Base-by-base conservation (phyloP, 2,113 vertebrate genomes). In the Rhinolophus ferrumequinum region DNA sequence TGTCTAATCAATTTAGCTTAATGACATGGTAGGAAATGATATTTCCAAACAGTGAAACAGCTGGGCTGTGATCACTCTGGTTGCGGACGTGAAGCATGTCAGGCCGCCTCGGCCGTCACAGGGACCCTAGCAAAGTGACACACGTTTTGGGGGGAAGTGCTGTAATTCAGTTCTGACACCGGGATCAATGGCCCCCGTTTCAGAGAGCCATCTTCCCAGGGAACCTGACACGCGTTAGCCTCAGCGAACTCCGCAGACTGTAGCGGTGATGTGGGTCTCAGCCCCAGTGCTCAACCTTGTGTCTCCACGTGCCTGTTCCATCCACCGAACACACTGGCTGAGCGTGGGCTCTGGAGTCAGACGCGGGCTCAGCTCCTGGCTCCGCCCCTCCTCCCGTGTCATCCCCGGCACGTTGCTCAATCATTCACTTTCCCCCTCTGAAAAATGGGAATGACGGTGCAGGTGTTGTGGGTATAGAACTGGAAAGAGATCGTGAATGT, bases 31-130 rank as follows among this genome's bases (percentile, higher is more conserved):
- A 10, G 58, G 73, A 76, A 66, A 66, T 5, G 60, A 58, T 86
- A 88, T 97, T 96, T 98, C 85, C 95, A 96, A 96, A 97, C 77
- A 88, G 81, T 15, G 12, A 58, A 93, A 62, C 50, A 81, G 76
- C 94, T 92, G 92, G 16, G 70, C 75, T 80, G 62, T 13, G 54
- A 77, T 92, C 44, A 18, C 30, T 52, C 73, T 14, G 9, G 58
- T 47, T 75, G 75, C 76, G 85, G 88, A 90, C 0, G 1, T 8
- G 58, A 92, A 70, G 75, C 90, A 22, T 41, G 79, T 56, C 86
- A 44, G 77, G 93, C 15, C 0, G 72, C 73, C 52, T 93, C 2
- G 0, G n/a, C 3, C 4, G 79, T 44, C 73, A 33, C 44, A 16
- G 70, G 8, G 86, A 79, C 87, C 54, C 76, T 8, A 26, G 93